phyloP scores from a whole-genome alignment of 1,140 invertebrate species.

The Plodia interpunctella region DNA sequence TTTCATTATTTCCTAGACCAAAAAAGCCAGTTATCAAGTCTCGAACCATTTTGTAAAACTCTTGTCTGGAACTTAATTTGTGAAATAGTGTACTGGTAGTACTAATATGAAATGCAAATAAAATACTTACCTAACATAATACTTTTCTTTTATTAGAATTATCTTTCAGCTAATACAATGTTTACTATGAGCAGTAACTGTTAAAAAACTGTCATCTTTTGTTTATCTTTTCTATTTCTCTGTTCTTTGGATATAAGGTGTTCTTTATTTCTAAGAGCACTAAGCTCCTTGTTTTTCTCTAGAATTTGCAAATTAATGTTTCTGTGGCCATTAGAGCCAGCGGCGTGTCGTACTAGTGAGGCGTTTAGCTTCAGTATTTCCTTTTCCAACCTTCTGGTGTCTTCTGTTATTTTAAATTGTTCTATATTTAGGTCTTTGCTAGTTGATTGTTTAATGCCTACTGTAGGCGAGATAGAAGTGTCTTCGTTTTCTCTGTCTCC shows the following conservation, averaged over 20 bases:
- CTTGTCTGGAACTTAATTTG: background rate
- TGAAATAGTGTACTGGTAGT: background rate
- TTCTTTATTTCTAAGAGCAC: slow-evolving; percentile 79
- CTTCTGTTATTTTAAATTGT: slow-evolving; percentile 84
- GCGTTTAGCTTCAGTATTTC: slow-evolving; percentile 83
- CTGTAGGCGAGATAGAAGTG: slow-evolving; percentile 21
- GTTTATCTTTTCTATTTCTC: slow-evolving; percentile 80
- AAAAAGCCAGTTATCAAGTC: slow-evolving; percentile 4
- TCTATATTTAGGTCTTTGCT: slow-evolving; percentile 85
- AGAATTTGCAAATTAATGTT: slow-evolving; percentile 79
- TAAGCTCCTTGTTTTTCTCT: slow-evolving; percentile 80
- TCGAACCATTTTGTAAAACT: background rate
- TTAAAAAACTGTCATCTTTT: slow-evolving; percentile 70
- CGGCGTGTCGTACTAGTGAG: slow-evolving; percentile 79
- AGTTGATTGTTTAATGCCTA: slow-evolving; percentile 78
- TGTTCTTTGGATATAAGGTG: slow-evolving; percentile 83
- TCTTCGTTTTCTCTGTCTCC: slow-evolving; percentile 39
- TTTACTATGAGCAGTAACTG: background rate
- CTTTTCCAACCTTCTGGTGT: slow-evolving; percentile 81
- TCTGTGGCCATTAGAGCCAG: slow-evolving; percentile 77
- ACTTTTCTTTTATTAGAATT: slow-evolving; percentile 1
- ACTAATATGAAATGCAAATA: slow-evolving; percentile 12
- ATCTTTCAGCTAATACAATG: background rate
- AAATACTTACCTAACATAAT: slow-evolving; percentile 12
- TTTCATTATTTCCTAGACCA: slow-evolving; percentile 36